These are phyloP conservation scores for Hypanus sabinus DNA, from an alignment of 2,113 vertebrate genomes.

Conservation along the genomic window DNA sequence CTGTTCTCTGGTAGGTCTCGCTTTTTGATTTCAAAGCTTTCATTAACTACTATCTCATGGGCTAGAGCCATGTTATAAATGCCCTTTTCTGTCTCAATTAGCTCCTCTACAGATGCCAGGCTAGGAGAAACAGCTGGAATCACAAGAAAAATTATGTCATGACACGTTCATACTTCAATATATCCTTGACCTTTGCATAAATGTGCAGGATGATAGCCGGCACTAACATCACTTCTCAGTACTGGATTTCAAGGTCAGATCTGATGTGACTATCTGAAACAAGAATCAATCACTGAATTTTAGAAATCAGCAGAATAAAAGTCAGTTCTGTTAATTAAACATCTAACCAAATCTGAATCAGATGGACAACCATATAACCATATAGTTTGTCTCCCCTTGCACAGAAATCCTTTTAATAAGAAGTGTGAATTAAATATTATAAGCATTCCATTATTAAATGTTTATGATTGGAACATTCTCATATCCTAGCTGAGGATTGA, in stretches of 20 bases:
- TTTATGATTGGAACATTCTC: background rate
- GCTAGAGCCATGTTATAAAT: slow-evolving; percentile 90
- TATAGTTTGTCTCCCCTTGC: background rate
- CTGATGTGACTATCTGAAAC: background rate
- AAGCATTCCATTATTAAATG: background rate
- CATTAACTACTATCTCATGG: slow-evolving; percentile 87
- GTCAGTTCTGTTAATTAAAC: background rate
- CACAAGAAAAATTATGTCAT: slow-evolving; percentile 13
- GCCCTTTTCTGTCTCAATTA: slow-evolving; percentile 82
- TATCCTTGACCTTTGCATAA: slow-evolving; percentile 26
- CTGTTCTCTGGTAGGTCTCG: slow-evolving; percentile 76
- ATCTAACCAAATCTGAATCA: background rate
- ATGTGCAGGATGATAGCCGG: background rate
- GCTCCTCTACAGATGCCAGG: slow-evolving; percentile 76
- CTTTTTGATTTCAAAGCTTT: slow-evolving; percentile 77
- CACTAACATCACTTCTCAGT: background rate
- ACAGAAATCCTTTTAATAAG: background rate
- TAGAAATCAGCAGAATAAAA: background rate
- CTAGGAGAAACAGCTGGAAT: slow-evolving; percentile 72
- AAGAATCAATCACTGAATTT: background rate
- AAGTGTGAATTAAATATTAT: background rate
- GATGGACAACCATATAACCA: background rate
- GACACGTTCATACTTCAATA: slow-evolving; percentile 35
- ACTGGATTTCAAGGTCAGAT: background rate
- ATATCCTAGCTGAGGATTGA: background rate